Evolutionary conservation across 2,888 invertebrate species (phyloP), one percentile per base, ranked within the genome.

Genomic region (Tortricodes alternella): DNA sequence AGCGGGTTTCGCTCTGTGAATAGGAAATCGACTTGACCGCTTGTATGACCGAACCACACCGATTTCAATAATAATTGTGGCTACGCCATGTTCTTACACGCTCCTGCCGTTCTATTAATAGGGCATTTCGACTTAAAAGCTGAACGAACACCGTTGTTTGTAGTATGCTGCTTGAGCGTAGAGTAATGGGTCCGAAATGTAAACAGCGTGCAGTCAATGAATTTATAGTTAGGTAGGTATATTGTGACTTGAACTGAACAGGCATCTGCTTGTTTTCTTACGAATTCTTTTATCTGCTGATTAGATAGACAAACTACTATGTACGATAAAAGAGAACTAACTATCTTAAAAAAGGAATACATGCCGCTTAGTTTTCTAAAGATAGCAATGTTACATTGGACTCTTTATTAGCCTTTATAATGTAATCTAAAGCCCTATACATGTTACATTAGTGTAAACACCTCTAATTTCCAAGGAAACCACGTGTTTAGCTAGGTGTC

Each of bases 21-120:
- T 74, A 65, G 83, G 77, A 86, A 84, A 88, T 73, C 72, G 70
- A 74, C 76, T 68, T 63, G 67, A 60, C 58, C 68, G 67, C 66
- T 67, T 63, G 60, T 62, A 64, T 65, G 59, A 59, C 61, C 41
- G 32, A 37, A 59, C 60, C 39, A 29, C 29, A 8, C 23, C 55
- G 49, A 46, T 52, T 58, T 53, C 38, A 56, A 61, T 56, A 58
- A 61, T 55, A 61, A 51, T 39, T 43, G 13, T 46, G 23, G 11
- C 37, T 13, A 43, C 41, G 13, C 19, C 52, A 37, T 44, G 56
- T 24, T 56, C 56, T 27, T 43, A 9, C 34, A 8, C 43, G 23
- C 13, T n/a, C 41, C 44, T n/a, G 46, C 21, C 29, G 41, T 43
- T 34, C 56, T 56, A 56, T 56, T 50, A 44, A 50, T 56, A 43